Base-by-base conservation (phyloP, 2,888 invertebrate genomes). In the Trichogramma evanescens region DNA sequence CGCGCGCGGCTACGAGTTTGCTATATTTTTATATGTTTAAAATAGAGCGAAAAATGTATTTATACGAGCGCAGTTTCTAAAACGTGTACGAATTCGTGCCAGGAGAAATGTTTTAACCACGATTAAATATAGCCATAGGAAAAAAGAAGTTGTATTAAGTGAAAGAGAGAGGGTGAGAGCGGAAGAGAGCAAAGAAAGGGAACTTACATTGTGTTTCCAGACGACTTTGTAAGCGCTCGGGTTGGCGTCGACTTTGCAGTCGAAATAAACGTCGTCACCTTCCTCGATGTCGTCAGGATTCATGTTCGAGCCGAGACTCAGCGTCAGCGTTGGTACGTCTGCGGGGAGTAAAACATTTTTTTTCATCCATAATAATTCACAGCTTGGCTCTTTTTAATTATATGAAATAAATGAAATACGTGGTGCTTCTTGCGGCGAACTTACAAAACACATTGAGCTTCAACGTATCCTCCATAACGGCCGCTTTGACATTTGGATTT, bases 371-470 rank as follows among this genome's bases (percentile, higher is more conserved):
- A 5, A 7, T 8, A 54, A 56, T 52, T 49, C 26, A 53, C 9
- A 40, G 7, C 7, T 54, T 46, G 38, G 3, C 10, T 45, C 13
- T 50, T 38, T 55, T 3, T 51, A 41, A 8, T 40, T 50, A 51
- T 60, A 56, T 56, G 51, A 53, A 40, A 52, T 49, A 50, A 40
- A 52, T 49, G 59, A 58, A 59, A 61, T 60, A 13, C 43, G 6
- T 50, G 41, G 26, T 13, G 8, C 50, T 48, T 26, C 53, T 54
- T 26, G n/a, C 13, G 54, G 38, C 26, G 26, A 4, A 72, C 93
- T 91, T 82, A 94, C 94, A 94, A 80, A 89, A 89, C 67, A 94
- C 88, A 80, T 91, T 89, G 62, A 94, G 83, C 73, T 87, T 88
- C 83, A 91, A 86, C 54, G 86, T 86, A 65, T 90, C 88, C 77